Percentiles rank a stretch among this genome's conserved stretches.
Evolutionary conservation across 2,888 invertebrate species (phyloP).

Genomic region (Ormyrus thymus): DNA sequence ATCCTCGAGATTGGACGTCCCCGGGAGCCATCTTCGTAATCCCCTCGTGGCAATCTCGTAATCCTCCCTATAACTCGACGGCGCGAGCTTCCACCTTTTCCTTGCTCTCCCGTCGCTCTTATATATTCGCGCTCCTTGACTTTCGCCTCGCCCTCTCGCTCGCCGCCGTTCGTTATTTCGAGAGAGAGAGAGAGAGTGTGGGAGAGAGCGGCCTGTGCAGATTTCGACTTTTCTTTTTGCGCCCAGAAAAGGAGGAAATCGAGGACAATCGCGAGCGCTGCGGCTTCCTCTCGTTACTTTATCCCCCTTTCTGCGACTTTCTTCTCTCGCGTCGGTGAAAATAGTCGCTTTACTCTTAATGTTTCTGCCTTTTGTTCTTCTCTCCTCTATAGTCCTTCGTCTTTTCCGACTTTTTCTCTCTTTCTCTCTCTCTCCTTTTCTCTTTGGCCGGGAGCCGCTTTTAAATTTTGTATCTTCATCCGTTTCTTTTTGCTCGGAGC

Average conservation of each 20-base stretch:
- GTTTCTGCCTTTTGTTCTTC: conserved; percentile 50
- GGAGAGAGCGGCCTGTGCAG: conserved; percentile 19
- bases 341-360: conserved; percentile 50
- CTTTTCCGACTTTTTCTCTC: conserved; percentile 18
- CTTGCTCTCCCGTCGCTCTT: conserved; percentile 47
- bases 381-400: conserved; percentile 8
- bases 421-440: neutral
- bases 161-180: neutral
- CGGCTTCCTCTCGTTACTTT: conserved; percentile 6
- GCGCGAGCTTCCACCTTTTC: conserved; percentile 52
- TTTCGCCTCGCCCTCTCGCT: too few species aligned
- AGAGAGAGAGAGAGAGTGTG: neutral
- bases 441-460: neutral
- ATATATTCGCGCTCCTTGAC: conserved; percentile 2
- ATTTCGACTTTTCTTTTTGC: conserved; percentile 41
- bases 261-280: conserved; percentile 37
- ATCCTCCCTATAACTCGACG: conserved; percentile 72
- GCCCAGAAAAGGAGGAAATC: conserved; percentile 27
- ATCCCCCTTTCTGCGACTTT: conserved; percentile 4
- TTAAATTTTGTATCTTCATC: neutral
- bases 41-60: conserved; percentile 74
- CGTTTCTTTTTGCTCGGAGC: neutral
- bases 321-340: conserved; percentile 25
- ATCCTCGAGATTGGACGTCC: conserved; percentile 75
- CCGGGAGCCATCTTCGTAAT: conserved; percentile 73